Evolutionary conservation across 2,797 vertebrate species (phyloP).

Genomic region (Pipistrellus pipistrellus): DNA sequence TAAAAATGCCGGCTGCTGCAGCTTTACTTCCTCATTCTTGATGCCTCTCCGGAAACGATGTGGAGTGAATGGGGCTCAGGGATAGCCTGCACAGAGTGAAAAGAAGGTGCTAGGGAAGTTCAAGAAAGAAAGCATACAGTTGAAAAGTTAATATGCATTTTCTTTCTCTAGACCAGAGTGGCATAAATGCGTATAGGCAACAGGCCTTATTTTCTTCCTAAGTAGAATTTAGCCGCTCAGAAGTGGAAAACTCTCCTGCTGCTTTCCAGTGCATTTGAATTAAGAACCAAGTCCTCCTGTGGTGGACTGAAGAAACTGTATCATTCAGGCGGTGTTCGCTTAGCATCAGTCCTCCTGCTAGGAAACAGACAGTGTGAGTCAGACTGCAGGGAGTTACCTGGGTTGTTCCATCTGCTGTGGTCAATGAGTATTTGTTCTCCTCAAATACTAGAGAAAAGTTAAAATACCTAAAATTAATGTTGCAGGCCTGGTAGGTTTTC

Average conservation of each 20-base stretch:
- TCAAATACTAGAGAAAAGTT: not conserved
- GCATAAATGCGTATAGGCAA: not conserved
- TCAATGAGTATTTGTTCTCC: not conserved
- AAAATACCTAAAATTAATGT: not conserved
- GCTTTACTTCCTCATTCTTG: not conserved
- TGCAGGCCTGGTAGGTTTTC: not conserved
- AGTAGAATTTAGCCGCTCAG: not conserved
- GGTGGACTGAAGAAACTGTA: not conserved
- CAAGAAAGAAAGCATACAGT: not conserved
- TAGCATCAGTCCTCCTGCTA: not conserved
- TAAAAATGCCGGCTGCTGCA: not conserved
- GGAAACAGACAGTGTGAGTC: not conserved
- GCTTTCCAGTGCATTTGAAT: not conserved
- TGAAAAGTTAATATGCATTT: not conserved
- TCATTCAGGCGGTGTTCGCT: not conserved
- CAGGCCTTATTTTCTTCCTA: not conserved
- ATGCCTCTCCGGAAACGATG: not conserved
- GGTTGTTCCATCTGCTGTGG: too few relatives aligned
- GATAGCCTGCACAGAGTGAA: not conserved
- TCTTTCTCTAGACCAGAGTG: slow-evolving; percentile 1
- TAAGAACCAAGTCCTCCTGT: not conserved
- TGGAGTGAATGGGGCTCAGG: not conserved
- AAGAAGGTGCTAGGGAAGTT: not conserved
- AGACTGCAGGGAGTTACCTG: not conserved
- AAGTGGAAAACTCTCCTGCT: not conserved